phyloP scores from a whole-genome alignment of 2,888 invertebrate species.

The Polietes domitor region DNA sequence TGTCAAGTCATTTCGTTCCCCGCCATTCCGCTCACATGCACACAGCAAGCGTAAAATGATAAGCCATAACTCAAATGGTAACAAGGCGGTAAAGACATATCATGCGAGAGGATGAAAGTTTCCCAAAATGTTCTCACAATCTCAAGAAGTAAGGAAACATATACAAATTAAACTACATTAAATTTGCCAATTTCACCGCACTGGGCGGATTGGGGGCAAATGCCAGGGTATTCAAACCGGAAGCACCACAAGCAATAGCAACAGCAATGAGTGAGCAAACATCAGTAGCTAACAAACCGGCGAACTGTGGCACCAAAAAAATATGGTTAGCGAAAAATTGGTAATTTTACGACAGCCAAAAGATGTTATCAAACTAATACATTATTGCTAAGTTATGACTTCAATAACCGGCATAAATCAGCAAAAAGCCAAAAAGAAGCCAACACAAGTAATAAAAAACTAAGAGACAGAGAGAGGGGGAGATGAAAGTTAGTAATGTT shows the following conservation, averaged over 20 bases:
- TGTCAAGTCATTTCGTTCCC: not conserved
- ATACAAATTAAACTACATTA: slow-evolving; percentile 13
- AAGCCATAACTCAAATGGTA: slow-evolving; percentile 37
- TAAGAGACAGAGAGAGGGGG: not conserved
- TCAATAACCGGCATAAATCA: slow-evolving; percentile 64
- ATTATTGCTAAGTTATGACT: slow-evolving; percentile 65
- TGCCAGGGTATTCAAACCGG: not conserved
- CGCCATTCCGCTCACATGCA: not conserved
- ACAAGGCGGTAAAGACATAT: not conserved
- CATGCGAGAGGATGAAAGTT: slow-evolving; percentile 19
- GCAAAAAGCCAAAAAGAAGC: slow-evolving; percentile 18
- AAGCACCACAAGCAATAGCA: not conserved
- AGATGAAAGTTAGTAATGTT: not conserved
- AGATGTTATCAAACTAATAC: slow-evolving; percentile 67
- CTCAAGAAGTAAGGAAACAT: slow-evolving; percentile 14
- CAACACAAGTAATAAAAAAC: not conserved
- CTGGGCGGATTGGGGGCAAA: not conserved
- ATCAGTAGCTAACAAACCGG: slow-evolving; percentile 1
- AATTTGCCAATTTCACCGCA: not conserved
- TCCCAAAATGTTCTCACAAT: not conserved
- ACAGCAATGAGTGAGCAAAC: not conserved
- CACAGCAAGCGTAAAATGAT: too few species aligned
- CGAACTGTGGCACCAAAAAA: slow-evolving; percentile 32
- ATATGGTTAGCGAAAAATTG: slow-evolving; percentile 65
- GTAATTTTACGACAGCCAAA: slow-evolving; percentile 66